These are phyloP conservation scores for Lissocephala sabroskyi DNA, from an alignment of 2,888 invertebrate species.

Conservation along the genomic window DNA sequence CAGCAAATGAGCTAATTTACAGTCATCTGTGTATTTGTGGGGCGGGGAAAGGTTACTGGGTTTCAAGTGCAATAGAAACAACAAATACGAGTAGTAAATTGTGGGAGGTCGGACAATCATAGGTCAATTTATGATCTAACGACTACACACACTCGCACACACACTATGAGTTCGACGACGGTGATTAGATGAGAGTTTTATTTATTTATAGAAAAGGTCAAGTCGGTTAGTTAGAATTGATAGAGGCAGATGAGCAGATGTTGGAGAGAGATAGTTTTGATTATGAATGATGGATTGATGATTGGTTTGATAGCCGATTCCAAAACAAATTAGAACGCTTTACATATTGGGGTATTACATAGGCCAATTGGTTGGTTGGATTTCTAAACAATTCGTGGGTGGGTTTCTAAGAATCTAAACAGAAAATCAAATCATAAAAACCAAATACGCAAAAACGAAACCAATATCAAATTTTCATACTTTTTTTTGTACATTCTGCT, in stretches of 20 bases:
- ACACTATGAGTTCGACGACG: conserved; percentile 15
- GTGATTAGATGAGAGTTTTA: not conserved
- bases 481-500: conserved; percentile 23
- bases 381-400: conserved; percentile 19
- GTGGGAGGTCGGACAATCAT: too few relatives aligned
- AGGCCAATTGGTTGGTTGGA: conserved; percentile 33
- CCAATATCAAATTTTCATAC: too few relatives aligned
- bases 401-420: conserved; percentile 3
- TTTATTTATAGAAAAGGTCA: not conserved
- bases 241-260: too few relatives aligned
- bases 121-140: not conserved
- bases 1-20: not conserved
- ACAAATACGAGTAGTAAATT: too few relatives aligned
- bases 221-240: not conserved
- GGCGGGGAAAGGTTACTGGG: too few relatives aligned
- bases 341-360: conserved; percentile 24
- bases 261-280: too few relatives aligned
- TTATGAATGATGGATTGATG: too few relatives aligned
- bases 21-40: not conserved
- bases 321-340: conserved; percentile 29
- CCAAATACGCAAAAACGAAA: too few relatives aligned
- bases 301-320: conserved; percentile 6
- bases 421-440: conserved; percentile 12
- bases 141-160: not conserved
- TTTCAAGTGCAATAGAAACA: not conserved